phyloP scores from a whole-genome alignment of 2,888 invertebrate genomes.

The Conistra vaccinii region DNA sequence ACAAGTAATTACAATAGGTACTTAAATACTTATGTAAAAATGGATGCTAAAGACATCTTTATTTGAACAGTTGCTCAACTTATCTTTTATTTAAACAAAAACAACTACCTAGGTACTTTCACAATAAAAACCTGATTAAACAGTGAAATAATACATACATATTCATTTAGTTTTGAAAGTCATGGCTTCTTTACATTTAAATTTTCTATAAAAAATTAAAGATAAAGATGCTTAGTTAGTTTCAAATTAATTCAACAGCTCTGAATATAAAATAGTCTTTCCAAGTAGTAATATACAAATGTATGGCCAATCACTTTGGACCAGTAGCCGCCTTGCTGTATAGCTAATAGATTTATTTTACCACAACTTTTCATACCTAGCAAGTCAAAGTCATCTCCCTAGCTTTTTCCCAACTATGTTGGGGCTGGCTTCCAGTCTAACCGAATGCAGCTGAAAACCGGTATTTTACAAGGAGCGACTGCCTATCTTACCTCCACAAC shows the following conservation, averaged over 20 bases:
- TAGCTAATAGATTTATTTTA: not conserved
- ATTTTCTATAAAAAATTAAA: slow-evolving; percentile 1
- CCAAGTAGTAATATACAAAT: not conserved
- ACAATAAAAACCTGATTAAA: slow-evolving; percentile 15
- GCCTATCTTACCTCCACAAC: too few relatives aligned
- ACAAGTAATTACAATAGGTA: not conserved
- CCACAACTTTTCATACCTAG: not conserved
- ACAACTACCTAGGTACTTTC: not conserved
- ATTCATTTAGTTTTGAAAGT: slow-evolving; percentile 16
- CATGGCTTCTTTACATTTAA: not conserved
- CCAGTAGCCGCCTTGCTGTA: not conserved
- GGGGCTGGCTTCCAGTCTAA: too few relatives aligned
- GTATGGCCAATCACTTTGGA: not conserved
- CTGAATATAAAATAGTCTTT: not conserved
- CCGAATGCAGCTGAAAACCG: too few relatives aligned
- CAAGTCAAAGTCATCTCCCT: not conserved
- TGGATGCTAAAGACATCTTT: not conserved
- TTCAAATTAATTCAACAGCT: not conserved
- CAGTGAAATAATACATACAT: not conserved
- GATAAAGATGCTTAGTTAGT: not conserved
- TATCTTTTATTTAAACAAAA: not conserved
- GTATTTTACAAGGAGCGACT: too few relatives aligned
- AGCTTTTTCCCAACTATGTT: too few relatives aligned
- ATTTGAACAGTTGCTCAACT: slow-evolving; percentile 30
- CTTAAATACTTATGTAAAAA: not conserved